These are phyloP conservation scores for Ceratosolen solmsi DNA, from an alignment of 1,140 invertebrate genomes.

Conservation along the genomic window DNA sequence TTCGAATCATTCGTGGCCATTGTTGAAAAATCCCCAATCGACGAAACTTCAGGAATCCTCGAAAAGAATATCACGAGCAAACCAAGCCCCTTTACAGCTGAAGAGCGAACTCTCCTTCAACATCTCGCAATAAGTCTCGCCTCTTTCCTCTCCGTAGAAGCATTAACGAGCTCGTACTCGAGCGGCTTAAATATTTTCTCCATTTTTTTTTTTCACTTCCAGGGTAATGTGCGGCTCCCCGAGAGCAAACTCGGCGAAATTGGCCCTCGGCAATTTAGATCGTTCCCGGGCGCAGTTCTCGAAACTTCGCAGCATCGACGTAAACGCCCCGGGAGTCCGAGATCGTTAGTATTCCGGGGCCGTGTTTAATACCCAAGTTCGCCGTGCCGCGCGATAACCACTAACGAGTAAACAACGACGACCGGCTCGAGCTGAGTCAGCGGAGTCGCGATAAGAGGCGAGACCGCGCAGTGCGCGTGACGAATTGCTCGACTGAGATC, in stretches of 20 bases:
- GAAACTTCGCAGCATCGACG: slow-evolving; percentile 33
- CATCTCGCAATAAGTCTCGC: not conserved
- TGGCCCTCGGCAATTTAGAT: slow-evolving; percentile 32
- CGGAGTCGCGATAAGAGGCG: slow-evolving; percentile 26
- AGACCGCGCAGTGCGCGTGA: not conserved
- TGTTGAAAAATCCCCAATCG: too few species aligned
- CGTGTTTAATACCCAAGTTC: slow-evolving; percentile 39
- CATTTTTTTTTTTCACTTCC: not conserved
- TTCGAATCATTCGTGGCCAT: too few species aligned
- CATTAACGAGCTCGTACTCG: slow-evolving; percentile 21
- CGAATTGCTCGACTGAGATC: not conserved
- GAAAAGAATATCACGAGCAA: too few species aligned
- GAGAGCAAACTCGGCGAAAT: slow-evolving; percentile 30
- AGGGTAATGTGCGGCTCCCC: not conserved
- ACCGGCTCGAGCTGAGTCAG: slow-evolving; percentile 14
- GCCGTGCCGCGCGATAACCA: slow-evolving; percentile 44
- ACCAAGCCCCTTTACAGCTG: too few species aligned
- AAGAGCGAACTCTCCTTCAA: not conserved
- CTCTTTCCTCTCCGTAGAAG: not conserved
- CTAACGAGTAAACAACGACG: slow-evolving; percentile 54
- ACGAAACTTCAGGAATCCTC: too few species aligned
- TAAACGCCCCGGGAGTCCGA: slow-evolving; percentile 18
- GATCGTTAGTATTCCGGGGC: slow-evolving; percentile 46
- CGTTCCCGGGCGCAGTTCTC: not conserved
- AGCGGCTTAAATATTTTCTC: slow-evolving; percentile 15